Percentiles rank a stretch among this genome's conserved stretches.
phyloP scores from a whole-genome alignment of 1,140 invertebrate species.

The Luehdorfia chinensis region DNA sequence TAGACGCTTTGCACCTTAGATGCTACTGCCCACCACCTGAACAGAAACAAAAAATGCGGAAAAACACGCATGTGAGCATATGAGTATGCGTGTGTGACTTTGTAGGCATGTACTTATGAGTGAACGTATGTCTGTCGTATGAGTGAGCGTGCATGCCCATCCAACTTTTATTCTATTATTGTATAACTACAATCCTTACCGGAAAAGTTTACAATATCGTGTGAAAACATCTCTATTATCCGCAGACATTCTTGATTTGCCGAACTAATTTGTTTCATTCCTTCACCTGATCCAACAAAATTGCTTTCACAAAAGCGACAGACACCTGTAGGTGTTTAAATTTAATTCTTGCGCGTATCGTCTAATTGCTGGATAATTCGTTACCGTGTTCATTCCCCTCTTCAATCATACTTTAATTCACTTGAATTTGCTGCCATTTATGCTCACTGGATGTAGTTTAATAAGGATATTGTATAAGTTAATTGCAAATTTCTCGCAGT shows the following conservation, averaged over 20 bases:
- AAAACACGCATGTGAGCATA: no score
- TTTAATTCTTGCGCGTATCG: constrained; percentile 34
- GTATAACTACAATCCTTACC: no score
- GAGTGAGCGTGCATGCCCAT: no score
- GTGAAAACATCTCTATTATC: no score
- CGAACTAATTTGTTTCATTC: constrained; percentile 4
- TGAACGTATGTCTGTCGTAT: no score
- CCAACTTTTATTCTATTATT: no score
- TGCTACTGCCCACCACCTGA: no score
- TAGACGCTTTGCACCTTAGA: no score
- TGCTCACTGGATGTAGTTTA: constrained; percentile 1
- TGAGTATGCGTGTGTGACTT: no score
- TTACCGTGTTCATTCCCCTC: constrained; percentile 16
- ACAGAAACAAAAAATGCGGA: no score
- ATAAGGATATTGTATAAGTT: neutral
- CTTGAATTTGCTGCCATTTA: constrained; percentile 2
- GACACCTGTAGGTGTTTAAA: constrained; percentile 23
- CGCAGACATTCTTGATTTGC: constrained; percentile 3
- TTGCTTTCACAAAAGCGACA: constrained; percentile 7
- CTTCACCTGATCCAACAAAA: constrained; percentile 7
- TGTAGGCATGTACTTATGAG: no score
- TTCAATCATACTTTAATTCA: neutral
- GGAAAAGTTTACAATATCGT: no score
- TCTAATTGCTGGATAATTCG: constrained; percentile 36
- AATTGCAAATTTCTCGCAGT: neutral